Conservation (phyloP, 2,888 invertebrate genomes). For the Allygus modestus region DNA sequence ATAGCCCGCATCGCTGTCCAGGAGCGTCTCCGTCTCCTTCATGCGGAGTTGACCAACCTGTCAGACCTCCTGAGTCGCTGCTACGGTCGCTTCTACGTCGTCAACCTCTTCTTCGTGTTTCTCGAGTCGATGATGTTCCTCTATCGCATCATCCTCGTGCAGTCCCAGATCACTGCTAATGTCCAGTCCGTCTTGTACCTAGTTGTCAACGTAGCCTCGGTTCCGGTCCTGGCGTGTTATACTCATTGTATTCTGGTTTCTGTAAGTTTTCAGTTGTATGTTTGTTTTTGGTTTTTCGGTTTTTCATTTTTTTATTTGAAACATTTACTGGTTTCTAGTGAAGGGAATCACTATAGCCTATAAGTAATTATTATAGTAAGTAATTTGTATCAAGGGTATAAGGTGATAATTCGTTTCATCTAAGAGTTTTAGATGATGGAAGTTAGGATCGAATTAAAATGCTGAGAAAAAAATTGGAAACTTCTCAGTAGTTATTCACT, state of each 20-base stretch:
- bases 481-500: too few species aligned
- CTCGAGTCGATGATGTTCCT: slow-evolving; percentile 59
- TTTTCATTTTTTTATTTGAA: background rate
- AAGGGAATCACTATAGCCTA: too few species aligned
- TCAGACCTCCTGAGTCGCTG: slow-evolving; percentile 2
- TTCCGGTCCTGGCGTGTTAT: slow-evolving; percentile 46
- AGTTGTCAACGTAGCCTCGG: slow-evolving; percentile 52
- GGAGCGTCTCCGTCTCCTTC: slow-evolving; percentile 45
- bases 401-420: too few species aligned
- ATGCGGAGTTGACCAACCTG: slow-evolving; percentile 35
- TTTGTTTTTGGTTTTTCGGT: background rate
- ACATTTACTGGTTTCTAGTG: too few species aligned
- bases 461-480: too few species aligned
- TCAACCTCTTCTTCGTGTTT: slow-evolving; percentile 60
- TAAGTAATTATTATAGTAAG: too few species aligned
- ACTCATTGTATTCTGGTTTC: slow-evolving; percentile 19
- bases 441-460: too few species aligned
- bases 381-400: too few species aligned
- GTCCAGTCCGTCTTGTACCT: slow-evolving; percentile 59
- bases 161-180: slow-evolving; percentile 45
- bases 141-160: slow-evolving; percentile 45
- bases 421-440: too few species aligned
- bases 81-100: slow-evolving; percentile 58
- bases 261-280: slow-evolving; percentile 32
- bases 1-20: background rate